Evolutionary conservation across 1,140 invertebrate genomes (phyloP), one percentile per base, ranked within the genome.

Genomic region (Zaprionus nigranus): DNA sequence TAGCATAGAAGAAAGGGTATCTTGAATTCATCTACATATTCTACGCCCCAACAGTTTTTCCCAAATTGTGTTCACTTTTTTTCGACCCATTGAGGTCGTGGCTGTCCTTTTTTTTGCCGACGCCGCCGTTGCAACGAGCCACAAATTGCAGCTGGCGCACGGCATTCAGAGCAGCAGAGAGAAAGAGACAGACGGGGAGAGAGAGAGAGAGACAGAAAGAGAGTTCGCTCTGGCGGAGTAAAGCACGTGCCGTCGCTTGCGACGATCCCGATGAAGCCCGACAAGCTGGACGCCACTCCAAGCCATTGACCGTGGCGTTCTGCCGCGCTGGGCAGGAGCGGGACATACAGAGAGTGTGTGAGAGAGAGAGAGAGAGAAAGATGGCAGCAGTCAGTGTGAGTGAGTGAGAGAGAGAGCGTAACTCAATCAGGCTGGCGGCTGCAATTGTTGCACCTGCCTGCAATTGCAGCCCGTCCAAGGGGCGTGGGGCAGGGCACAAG

Each of bases 111-210:
- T 68, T 71, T 61, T 61, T 49, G 66, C 22, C 40, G 40, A 9
- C 13, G 36, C 30, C 30, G 30, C 2, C 30, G 30, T 34, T 34
- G 30, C 36, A 38, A 67, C 82, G 82, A 67, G 83, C 78, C 82
- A 82, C 86, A 88, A 90, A 90, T 88, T 88, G 85, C 85, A 88
- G 85, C 85, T 88, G 85, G 75, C 78, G 76, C 85, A 90, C 85
- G 85, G 84, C 40, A 17, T 17, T 1, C 40, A 46, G 7, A 3
- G n/a, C 0, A 17, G 2, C 7, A 9, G 40, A 46, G 38, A n/a
- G n/a, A 17, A n/a, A 46, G 40, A 11, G n/a, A 46, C 0, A 11
- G 40, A 34, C 0, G 2, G 3, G 40, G 0, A 3, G n/a, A 43
- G n/a, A 43, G n/a, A 9, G 40, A 46, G 6, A 46, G 40, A n/a